Conservation (phyloP, 2,113 vertebrate genomes). For the Camelus dromedarius region DNA sequence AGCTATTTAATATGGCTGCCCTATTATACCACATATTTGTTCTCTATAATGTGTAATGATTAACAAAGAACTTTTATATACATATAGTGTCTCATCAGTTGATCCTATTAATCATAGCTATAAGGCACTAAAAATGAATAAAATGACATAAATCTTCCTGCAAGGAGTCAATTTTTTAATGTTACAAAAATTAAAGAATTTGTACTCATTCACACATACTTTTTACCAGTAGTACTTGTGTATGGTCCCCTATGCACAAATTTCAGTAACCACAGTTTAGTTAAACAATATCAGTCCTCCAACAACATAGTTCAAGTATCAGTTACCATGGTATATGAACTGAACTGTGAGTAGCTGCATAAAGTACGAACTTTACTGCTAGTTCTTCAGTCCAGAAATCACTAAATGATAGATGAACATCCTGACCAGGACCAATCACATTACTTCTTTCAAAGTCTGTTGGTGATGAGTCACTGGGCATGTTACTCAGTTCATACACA, state of each 20-base stretch:
- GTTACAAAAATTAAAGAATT: neutral
- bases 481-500: neutral
- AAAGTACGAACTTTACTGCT: neutral
- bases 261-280: neutral
- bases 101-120: neutral
- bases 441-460: slow-evolving; percentile 11
- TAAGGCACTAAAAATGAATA: slow-evolving; percentile 8
- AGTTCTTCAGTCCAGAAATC: neutral
- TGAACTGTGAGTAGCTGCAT: neutral
- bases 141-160: slow-evolving; percentile 7
- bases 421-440: neutral
- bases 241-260: neutral
- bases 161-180: slow-evolving; percentile 1
- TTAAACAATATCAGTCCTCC: neutral
- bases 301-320: slow-evolving; percentile 10
- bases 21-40: neutral
- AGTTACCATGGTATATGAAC: neutral
- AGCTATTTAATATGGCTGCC: neutral
- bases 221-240: neutral
- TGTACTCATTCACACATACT: neutral
- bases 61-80: neutral
- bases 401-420: neutral
- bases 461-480: neutral
- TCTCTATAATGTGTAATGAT: neutral
- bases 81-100: neutral